These are phyloP conservation scores for Drosophila arawakana DNA, from an alignment of 1,140 invertebrate species.

Conservation along the genomic window DNA sequence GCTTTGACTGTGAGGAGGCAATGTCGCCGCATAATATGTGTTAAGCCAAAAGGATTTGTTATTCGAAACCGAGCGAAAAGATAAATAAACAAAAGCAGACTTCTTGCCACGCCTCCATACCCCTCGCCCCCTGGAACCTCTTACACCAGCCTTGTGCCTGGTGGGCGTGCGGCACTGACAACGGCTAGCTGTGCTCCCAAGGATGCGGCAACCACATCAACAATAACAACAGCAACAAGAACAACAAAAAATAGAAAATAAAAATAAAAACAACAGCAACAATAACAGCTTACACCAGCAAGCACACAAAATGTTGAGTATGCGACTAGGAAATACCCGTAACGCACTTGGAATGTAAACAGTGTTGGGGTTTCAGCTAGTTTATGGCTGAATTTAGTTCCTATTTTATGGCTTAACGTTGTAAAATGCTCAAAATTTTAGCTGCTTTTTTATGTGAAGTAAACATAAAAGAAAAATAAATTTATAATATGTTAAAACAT, in stretches of 20 bases:
- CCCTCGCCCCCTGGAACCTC: background rate
- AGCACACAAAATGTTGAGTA: too few relatives aligned
- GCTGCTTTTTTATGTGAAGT: too few relatives aligned
- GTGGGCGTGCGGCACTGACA: conserved; percentile 31
- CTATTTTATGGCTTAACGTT: too few relatives aligned
- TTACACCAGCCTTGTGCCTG: background rate
- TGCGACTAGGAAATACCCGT: too few relatives aligned
- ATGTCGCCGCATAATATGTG: conserved; percentile 77
- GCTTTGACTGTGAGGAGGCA: conserved; percentile 15
- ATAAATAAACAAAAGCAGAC: conserved; percentile 81
- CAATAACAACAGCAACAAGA: conserved; percentile 4
- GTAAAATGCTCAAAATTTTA: too few relatives aligned
- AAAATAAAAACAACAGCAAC: background rate
- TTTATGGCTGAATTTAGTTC: too few relatives aligned
- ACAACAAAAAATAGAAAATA: conserved; percentile 23
- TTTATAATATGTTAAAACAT: too few relatives aligned
- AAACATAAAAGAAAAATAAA: too few relatives aligned
- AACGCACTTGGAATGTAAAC: too few relatives aligned
- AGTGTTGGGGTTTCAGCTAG: too few relatives aligned
- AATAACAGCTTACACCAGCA: too few relatives aligned
- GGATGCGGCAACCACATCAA: conserved; percentile 32
- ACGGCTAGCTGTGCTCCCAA: conserved; percentile 38
- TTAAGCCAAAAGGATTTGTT: conserved; percentile 84
- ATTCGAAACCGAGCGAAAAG: conserved; percentile 82
- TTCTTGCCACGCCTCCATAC: conserved; percentile 31